Base-by-base conservation (phyloP, 2,113 vertebrate genomes). In the Apteryx mantelli region DNA sequence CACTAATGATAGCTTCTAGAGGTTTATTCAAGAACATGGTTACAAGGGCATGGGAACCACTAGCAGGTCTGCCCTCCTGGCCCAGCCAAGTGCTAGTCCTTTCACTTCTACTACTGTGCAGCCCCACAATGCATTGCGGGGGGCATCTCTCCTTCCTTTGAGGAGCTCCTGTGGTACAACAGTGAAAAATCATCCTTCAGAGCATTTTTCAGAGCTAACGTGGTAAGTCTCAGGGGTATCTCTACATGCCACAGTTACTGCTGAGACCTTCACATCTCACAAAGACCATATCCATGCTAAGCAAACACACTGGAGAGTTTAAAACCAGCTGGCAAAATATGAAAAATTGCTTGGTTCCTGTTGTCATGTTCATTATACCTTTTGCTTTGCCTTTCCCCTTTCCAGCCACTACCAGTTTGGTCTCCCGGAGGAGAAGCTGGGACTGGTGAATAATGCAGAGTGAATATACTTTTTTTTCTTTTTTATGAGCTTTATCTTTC, bases 1-100 rank as follows among this genome's bases (percentile, higher is more conserved):
- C 96, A 95, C 30, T 94, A 91, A 96, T 93, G 82, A 88, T 61
- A 86, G 32, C 22, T 91, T 58, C 32, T 30, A 66, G 30, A 38
- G 55, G 21, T 83, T 81, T 91, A 78, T 83, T 77, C 22, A 68
- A 75, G 38, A 90, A 16, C 11, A 17, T 25, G 32, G 55, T 7
- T 28, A 64, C 22, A 44, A 88, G 32, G 56, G 79, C n/a, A 88
- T 60, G 7, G 91, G 55, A 88, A 70, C 3, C 68, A 75, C 9
- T 63, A 73, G 15, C 4, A 87, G 78, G 17, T 69, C 85, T 80
- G 74, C 28, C 44, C 50, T 87, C 32, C 36, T 0, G 0, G 74
- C 19, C 4, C 32, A 69, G 32, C 3, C 40, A 82, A 58, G 13
- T 88, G 10, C 53, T 63, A 61, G 3, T 81, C 68, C 60, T 89